Conservation (phyloP, 2,797 vertebrate species). For the Anguilla obscura region DNA sequence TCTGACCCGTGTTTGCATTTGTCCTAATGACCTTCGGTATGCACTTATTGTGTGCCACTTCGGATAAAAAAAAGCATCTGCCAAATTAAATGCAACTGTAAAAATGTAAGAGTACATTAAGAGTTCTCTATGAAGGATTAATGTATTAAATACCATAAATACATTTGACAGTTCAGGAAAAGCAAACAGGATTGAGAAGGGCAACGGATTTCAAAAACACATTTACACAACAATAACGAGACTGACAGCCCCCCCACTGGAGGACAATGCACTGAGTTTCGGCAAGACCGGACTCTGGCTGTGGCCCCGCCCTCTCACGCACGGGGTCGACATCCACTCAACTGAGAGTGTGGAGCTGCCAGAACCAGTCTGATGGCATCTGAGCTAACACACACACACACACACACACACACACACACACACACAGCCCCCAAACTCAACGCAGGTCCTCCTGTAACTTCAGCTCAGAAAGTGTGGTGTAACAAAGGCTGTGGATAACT, state of each 20-base stretch:
- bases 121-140: background rate
- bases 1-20: no score
- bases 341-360: slow-evolving; percentile 37
- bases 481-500: background rate
- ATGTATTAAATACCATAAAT: background rate
- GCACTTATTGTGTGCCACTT: no score
- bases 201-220: background rate
- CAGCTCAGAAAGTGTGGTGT: background rate
- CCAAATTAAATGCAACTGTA: no score
- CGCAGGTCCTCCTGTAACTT: background rate
- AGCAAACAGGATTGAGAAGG: background rate
- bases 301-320: slow-evolving; percentile 31
- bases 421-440: background rate
- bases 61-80: no score
- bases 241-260: background rate
- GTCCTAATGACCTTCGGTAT: no score
- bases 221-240: background rate
- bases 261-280: background rate
- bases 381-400: slow-evolving; percentile 33
- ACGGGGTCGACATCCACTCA: background rate
- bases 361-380: slow-evolving; percentile 61
- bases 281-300: background rate
- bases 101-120: no score
- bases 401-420: background rate
- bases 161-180: background rate